Base-by-base conservation (phyloP, 2,797 vertebrate species). In the Octomys mimax region DNA sequence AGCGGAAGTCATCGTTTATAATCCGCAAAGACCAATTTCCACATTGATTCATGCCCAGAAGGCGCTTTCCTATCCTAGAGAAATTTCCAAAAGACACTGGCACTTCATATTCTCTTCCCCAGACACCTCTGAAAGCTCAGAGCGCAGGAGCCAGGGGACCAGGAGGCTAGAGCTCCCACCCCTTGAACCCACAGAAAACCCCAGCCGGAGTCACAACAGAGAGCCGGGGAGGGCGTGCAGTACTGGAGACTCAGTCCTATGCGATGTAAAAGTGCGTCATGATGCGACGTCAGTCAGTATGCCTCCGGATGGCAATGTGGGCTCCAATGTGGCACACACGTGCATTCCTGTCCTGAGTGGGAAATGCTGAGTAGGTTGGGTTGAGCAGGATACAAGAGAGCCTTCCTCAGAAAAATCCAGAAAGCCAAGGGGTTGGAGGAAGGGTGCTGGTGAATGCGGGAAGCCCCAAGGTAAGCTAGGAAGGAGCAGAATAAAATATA, bases 141-240 rank as follows among this genome's bases (percentile, higher is more conserved):
- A 2, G 1, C 1, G 26, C 22, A 12, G 31, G 28, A 5, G 14
- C 2, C 1, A 57, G 68, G 22, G 66, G 73, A 89, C 6, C 12
- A 19, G 64, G 3, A 2, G 87, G 8, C 2, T 18, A 80, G 26
- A 77, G 85, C 14, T 39, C 28, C 9, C 0, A 19, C 2, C 0
- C 10, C 10, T 33, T 57, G 1, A 14, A 78, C 52, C 36, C 24
- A 49, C 66, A 57, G n/a, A 46, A 19, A 21, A 6, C 14, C 61
- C 66, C 21, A 3, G 2, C 4, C 2, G 31, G 28, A 52, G 8
- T 26, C 6, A 0, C 2, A 9, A 26, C 0, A 28, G 46, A 46
- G 59, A 81, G 11, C 16, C 5, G 2, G 12, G 16, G 18, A 0
- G 5, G 36, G 6, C 39, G 26, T 1, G n/a, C 1, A 36, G 1